Conservation (phyloP, 2,113 vertebrate genomes). For the Alethe castanea region DNA sequence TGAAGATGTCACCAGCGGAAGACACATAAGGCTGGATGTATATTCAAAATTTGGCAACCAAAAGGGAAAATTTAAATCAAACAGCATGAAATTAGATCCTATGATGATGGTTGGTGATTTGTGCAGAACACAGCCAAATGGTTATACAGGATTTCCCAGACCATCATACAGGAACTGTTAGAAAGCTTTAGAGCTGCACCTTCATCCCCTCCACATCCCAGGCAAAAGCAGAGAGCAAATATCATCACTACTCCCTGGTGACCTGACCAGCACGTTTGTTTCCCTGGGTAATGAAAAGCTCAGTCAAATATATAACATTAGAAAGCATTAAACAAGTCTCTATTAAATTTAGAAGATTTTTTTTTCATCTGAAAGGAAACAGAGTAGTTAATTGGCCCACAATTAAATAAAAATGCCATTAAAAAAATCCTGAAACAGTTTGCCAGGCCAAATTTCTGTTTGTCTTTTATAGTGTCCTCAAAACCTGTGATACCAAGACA, state of each 20-base stretch:
- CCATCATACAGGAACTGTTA: neutral
- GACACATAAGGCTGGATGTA: neutral
- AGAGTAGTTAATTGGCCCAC: constrained; percentile 48
- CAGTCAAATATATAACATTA: constrained; percentile 44
- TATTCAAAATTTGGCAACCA: neutral
- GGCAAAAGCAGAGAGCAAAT: neutral
- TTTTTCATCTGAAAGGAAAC: constrained; percentile 55
- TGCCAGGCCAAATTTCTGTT: constrained; percentile 25
- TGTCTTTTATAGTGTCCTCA: neutral
- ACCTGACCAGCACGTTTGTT: constrained; percentile 30
- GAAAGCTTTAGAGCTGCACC: neutral
- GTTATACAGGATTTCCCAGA: neutral
- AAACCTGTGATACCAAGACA: neutral
- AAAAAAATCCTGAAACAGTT: constrained; percentile 16
- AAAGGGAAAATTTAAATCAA: constrained; percentile 5
- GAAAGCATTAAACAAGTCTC: constrained; percentile 55
- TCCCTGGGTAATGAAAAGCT: constrained; percentile 61
- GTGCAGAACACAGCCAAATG: neutral
- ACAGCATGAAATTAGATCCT: neutral
- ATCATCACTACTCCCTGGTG: neutral
- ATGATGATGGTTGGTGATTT: neutral
- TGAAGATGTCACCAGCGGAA: neutral
- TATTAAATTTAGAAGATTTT: constrained; percentile 41
- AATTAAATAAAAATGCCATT: constrained; percentile 64
- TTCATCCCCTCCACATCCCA: neutral